Conservation (phyloP, 2,888 invertebrate genomes). For the Venusia cambrica region DNA sequence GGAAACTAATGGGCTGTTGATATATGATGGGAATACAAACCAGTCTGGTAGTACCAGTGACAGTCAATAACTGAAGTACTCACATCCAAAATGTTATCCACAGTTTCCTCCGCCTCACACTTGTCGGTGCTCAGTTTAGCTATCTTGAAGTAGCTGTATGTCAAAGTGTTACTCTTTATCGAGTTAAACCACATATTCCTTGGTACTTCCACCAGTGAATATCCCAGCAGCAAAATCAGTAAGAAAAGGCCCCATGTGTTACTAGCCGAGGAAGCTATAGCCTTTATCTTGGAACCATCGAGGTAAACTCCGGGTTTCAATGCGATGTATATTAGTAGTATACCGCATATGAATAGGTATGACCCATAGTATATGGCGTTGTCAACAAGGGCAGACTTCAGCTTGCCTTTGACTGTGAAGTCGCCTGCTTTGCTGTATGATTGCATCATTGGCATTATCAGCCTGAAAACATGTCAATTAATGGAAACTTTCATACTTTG, state of each 20-base stretch:
- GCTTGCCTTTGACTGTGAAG: conserved; percentile 95
- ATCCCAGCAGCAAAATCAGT: conserved; percentile 93
- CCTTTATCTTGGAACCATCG: conserved; percentile 95
- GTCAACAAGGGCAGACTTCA: conserved; percentile 96
- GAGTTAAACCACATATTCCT: conserved; percentile 95
- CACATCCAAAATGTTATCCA: conserved; percentile 97
- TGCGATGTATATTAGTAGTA: conserved; percentile 96
- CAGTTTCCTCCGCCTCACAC: conserved; percentile 97
- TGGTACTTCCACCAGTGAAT: conserved; percentile 97
- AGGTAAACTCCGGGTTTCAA: conserved; percentile 92
- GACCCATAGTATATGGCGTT: conserved; percentile 99
- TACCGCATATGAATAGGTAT: conserved; percentile 95
- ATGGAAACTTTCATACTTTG: too few species aligned
- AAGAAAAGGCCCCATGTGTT: conserved; percentile 99
- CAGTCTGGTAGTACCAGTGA: too few species aligned
- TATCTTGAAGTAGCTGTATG: conserved; percentile 94
- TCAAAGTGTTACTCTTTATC: conserved; percentile 90
- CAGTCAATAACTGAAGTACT: conserved; percentile 34
- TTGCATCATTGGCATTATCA: conserved; percentile 99
- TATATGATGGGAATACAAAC: too few species aligned
- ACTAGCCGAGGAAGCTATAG: conserved; percentile 98
- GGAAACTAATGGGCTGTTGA: too few species aligned
- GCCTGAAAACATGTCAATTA: too few species aligned
- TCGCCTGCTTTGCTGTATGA: conserved; percentile 99
- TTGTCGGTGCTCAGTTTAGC: conserved; percentile 97